Evolutionary conservation across 1,140 invertebrate genomes (phyloP), one percentile per base, ranked within the genome.

Genomic region (Drosophila orena): DNA sequence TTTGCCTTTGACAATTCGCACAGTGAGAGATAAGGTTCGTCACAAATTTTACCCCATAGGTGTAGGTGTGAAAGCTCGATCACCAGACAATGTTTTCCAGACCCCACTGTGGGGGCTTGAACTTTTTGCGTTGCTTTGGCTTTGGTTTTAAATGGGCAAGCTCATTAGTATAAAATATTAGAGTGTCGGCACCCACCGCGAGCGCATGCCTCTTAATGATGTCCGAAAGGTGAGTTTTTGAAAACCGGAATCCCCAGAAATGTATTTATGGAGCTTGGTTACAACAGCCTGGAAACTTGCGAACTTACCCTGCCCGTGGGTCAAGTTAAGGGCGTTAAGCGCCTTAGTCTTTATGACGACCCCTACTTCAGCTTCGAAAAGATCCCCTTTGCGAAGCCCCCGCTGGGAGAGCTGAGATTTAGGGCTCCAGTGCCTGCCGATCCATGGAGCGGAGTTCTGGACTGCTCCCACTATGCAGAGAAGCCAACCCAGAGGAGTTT

Each of bases 301-400:
- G 74, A 76, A 61, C 56, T 84, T 46, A 35, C 61, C 0, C 58
- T 91, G 61, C 79, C 78, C 1, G 40, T 77, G 35, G 91, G 91
- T 10, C 60, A 77, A 52, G 58, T 92, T 17, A 79, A 71, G 37
- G 92, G 92, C 15, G 56, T 65, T 0, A 76, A 77, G 11, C 69
- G 81, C 11, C 55, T 27, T 1, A 79, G 65, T 0, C 44, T 81
- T 6, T 90, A 90, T 27, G 92, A 91, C 15, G 74, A 81, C 11
- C 46, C 66, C 2, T 93, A 92, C 62, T 92, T 77, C 37, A 93
- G 92, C 46, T 94, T 94, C 70, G 93, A 94, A 72, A 94, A 95
- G 3, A 94, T 97, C 76, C 96, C 96, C 0, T 96, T 94, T 89
- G 96, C 94, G 0, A 94, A 95, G 79, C 95, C 96, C 2, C 96